These are phyloP conservation scores for Apotomis turbidana DNA, from an alignment of 2,888 invertebrate species.

Conservation along the genomic window DNA sequence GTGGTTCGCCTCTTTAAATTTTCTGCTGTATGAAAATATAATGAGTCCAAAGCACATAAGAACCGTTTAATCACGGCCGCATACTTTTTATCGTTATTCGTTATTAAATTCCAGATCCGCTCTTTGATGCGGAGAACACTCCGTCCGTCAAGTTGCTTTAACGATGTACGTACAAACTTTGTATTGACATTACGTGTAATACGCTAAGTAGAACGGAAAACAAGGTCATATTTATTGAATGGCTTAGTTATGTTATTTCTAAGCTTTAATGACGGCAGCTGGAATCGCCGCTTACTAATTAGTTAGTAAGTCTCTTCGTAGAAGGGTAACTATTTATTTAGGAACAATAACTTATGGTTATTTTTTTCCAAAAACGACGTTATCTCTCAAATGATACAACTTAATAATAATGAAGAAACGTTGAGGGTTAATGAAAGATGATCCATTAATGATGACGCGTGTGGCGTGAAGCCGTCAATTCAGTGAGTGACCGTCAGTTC, in stretches of 20 bases:
- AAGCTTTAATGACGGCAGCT: neutral
- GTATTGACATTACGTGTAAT: conserved; percentile 10
- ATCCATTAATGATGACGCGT: conserved; percentile 44
- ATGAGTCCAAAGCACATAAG: conserved; percentile 1
- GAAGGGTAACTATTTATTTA: no score
- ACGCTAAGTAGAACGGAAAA: neutral
- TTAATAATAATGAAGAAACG: neutral
- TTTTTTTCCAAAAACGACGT: neutral
- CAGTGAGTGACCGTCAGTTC: conserved; percentile 69
- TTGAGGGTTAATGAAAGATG: conserved; percentile 17
- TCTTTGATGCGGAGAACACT: conserved; percentile 44
- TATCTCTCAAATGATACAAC: neutral
- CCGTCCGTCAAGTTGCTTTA: conserved; percentile 40
- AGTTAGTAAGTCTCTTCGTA: neutral
- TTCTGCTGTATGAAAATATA: neutral
- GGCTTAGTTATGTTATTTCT: neutral
- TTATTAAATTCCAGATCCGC: conserved; percentile 52
- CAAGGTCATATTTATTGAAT: neutral
- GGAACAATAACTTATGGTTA: no score
- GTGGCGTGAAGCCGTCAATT: conserved; percentile 55
- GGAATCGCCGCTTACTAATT: neutral
- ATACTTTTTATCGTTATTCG: conserved; percentile 31
- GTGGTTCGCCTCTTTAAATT: neutral
- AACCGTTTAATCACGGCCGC: conserved; percentile 4
- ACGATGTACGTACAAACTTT: conserved; percentile 21